Percentiles rank a stretch among this genome's conserved stretches.
Conservation (phyloP, 1,140 invertebrate species). For the Fragariocoptes setiger region DNA sequence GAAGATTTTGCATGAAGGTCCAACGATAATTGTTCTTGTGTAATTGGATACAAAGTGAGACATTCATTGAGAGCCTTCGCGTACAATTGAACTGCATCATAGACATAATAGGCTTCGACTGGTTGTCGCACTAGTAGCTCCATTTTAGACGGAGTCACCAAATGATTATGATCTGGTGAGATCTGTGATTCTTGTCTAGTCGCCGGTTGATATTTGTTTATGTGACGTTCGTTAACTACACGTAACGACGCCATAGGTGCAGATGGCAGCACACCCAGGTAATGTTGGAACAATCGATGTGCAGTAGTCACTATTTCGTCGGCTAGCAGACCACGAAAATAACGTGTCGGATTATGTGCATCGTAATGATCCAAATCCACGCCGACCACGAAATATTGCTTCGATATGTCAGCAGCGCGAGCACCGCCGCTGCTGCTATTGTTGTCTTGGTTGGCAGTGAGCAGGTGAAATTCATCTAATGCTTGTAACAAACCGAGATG, state of each 20-base stretch:
- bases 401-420: too few species aligned
- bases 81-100: constrained; percentile 57
- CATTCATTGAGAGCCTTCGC: constrained; percentile 34
- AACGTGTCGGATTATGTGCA: constrained; percentile 31
- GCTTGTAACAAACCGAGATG: not conserved
- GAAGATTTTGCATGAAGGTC: too few species aligned
- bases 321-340: constrained; percentile 31
- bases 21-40: too few species aligned
- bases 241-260: constrained; percentile 18
- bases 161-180: too few species aligned
- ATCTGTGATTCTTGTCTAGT: too few species aligned
- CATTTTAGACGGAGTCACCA: not conserved
- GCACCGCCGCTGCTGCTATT: constrained; percentile 49
- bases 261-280: constrained; percentile 22
- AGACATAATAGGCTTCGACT: constrained; percentile 60
- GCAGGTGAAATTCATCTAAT: constrained; percentile 22
- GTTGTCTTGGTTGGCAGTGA: constrained; percentile 42
- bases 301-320: constrained; percentile 24
- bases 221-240: too few species aligned
- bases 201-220: too few species aligned
- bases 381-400: constrained; percentile 63
- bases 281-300: constrained; percentile 27
- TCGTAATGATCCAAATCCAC: constrained; percentile 63
- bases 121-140: constrained; percentile 28
- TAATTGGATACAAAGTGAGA: too few species aligned